Percentiles rank a stretch among this genome's conserved stretches.
Conservation (phyloP, 2,888 invertebrate genomes). For the Tenthredo mesomela region DNA sequence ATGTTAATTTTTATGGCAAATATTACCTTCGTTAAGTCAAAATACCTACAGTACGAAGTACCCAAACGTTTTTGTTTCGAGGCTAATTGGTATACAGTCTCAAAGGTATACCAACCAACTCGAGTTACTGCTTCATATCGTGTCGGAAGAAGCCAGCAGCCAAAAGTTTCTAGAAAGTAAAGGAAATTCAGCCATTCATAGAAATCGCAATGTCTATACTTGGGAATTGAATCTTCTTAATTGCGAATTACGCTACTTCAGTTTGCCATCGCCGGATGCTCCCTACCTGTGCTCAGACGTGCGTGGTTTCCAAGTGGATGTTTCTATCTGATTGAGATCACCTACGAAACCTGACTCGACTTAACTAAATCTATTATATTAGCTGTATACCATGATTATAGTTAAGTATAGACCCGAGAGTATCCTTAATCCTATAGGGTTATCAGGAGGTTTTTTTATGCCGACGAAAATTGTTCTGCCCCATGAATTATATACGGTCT, state of each 20-base stretch:
- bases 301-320: slow-evolving; percentile 29
- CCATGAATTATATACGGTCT: not conserved
- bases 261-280: slow-evolving; percentile 18
- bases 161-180: slow-evolving; percentile 9
- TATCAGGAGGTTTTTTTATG: not conserved
- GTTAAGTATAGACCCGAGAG: not conserved
- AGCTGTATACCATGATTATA: not conserved
- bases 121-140: not conserved
- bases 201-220: slow-evolving; percentile 21
- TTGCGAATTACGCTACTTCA: slow-evolving; percentile 21
- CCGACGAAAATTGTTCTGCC: not conserved
- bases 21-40: not conserved
- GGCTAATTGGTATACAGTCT: slow-evolving; percentile 34
- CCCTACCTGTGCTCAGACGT: slow-evolving; percentile 7
- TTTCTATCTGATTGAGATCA: slow-evolving; percentile 24
- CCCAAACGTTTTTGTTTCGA: slow-evolving; percentile 1
- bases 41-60: slow-evolving; percentile 5
- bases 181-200: slow-evolving; percentile 38
- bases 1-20: slow-evolving; percentile 35
- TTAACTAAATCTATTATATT: not conserved
- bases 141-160: slow-evolving; percentile 5
- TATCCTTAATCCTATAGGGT: not conserved
- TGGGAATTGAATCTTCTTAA: slow-evolving; percentile 39
- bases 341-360: not conserved
- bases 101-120: not conserved